Evolutionary conservation across 2,888 invertebrate species (phyloP).

Genomic region (Chironomus tentans): DNA sequence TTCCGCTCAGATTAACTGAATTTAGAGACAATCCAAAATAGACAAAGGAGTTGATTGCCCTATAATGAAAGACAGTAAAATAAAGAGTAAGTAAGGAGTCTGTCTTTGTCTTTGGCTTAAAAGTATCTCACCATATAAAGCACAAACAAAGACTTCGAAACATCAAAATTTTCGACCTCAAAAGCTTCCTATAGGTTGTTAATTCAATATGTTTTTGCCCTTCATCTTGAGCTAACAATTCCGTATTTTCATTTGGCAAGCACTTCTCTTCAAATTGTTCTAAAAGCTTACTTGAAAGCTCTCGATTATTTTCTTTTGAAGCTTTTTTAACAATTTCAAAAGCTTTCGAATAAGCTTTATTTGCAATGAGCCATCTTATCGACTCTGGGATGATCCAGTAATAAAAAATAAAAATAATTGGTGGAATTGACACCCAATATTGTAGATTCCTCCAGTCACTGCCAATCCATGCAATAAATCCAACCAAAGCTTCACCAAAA

Average conservation of each 20-base stretch:
- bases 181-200: background rate
- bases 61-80: too few species aligned
- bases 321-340: conserved; percentile 47
- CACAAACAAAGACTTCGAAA: background rate
- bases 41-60: conserved; percentile 57
- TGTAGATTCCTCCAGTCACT: conserved; percentile 52
- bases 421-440: conserved; percentile 50
- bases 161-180: background rate
- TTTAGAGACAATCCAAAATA: conserved; percentile 60
- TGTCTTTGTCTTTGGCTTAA: too few species aligned
- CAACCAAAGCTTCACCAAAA: conserved; percentile 53
- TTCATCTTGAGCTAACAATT: background rate
- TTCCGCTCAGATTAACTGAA: conserved; percentile 54
- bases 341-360: conserved; percentile 47
- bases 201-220: background rate
- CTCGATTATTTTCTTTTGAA: conserved; percentile 48
- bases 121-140: conserved; percentile 12
- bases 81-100: too few species aligned
- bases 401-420: conserved; percentile 49
- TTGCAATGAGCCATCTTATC: conserved; percentile 54
- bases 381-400: conserved; percentile 58
- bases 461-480: conserved; percentile 49
- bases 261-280: conserved; percentile 26
- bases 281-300: conserved; percentile 42
- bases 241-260: background rate